phyloP scores from a whole-genome alignment of 2,888 invertebrate species.

The Terebella lapidaria region DNA sequence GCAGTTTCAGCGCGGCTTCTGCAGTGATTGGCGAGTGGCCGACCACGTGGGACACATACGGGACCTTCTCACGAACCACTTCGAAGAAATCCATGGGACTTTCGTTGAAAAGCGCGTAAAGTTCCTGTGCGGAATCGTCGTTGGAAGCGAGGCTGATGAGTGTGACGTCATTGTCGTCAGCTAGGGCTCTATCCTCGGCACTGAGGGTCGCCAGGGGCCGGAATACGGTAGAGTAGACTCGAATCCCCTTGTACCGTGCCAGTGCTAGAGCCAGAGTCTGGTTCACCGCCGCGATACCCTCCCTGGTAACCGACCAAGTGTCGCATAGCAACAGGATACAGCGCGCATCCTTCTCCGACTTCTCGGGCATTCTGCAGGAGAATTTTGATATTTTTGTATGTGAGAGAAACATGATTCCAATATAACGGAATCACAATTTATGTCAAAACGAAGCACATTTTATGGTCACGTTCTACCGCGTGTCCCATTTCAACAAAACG shows the following conservation, averaged over 20 bases:
- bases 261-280: constrained; percentile 14
- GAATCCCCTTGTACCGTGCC: constrained; percentile 12
- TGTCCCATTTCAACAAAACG: too few relatives aligned
- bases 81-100: constrained; percentile 1
- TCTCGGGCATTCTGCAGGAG: too few relatives aligned
- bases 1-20: constrained; percentile 18
- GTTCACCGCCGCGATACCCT: constrained; percentile 21
- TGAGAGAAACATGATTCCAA: too few relatives aligned
- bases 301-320: constrained; percentile 10
- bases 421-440: too few relatives aligned
- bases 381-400: too few relatives aligned
- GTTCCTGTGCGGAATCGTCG: not conserved
- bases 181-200: constrained; percentile 1
- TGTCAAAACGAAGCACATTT: too few relatives aligned
- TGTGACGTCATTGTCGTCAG: constrained; percentile 9
- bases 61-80: not conserved
- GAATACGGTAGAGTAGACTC: constrained; percentile 17
- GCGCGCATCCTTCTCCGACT: too few relatives aligned
- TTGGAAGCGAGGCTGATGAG: constrained; percentile 10
- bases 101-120: constrained; percentile 11
- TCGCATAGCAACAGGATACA: constrained; percentile 18
- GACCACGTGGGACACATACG: constrained; percentile 20
- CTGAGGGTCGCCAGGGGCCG: not conserved
- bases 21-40: constrained; percentile 26
- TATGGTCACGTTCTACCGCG: too few relatives aligned